Evolutionary conservation across 2,888 invertebrate genomes (phyloP), one percentile per base, ranked within the genome.

Genomic region (Caenorhabditis sp.): DNA sequence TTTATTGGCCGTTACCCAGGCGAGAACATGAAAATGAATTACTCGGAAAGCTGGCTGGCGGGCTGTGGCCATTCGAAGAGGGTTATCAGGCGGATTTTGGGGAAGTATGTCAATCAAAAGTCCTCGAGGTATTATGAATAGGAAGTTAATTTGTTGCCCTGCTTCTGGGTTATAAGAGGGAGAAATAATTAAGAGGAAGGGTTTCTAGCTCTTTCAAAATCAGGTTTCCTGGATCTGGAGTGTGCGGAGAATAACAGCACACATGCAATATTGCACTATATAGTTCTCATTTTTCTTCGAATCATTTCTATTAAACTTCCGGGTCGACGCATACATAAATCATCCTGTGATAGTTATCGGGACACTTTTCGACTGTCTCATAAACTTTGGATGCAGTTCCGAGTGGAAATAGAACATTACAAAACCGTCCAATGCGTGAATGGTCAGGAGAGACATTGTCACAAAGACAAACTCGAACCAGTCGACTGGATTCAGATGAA

Each of bases 391-490:
- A 40, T 55, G 55, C 3, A 55, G 6, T 8, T 67, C 65, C 13
- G 65, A 37, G 28, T 55, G 53, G 40, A 67, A 67, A 9, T 37
- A 53, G 55, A 67, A 67, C 55, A 67, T 67, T 9, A 67, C 55
- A 28, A 67, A 47, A 15, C 68, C 68, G 40, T 68, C 68, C 15
- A 56, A 20, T 13, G 68, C 68, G 44, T 68, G 44, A 6, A 68
- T 68, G 3, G 24, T 9, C 11, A 56, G 28, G 0, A 68, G 56
- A 2, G 56, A 56, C 37, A 56, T 44, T 24, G 68, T 56, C n/a
- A 68, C 55, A 37, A 68, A 68, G 55, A 56, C 26, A 32, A 68
- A 68, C 22, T 56, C 37, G 44, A 55, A 68, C 56, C 56, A 68
- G 18, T 24, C 8, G 18, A 15, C 68, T 5, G 35, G 11, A 9